These are phyloP conservation scores for Cossypha polioptera DNA, from an alignment of 2,797 vertebrate species.

Conservation along the genomic window DNA sequence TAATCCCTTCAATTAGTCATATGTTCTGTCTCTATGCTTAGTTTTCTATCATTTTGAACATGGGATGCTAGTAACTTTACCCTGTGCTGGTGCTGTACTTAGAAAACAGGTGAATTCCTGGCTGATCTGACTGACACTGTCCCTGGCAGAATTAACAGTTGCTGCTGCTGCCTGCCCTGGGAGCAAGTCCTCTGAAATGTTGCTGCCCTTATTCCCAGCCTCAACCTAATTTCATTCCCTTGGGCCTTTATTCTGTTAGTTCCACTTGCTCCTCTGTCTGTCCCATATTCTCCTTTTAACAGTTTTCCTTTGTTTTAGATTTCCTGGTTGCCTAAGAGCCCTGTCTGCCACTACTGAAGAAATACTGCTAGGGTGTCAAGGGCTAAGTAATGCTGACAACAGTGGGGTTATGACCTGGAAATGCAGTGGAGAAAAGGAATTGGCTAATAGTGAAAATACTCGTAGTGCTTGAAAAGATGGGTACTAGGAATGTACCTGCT, in stretches of 20 bases:
- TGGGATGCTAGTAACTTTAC: neutral
- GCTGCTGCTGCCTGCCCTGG: neutral
- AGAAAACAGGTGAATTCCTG: neutral
- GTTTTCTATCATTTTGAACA: neutral
- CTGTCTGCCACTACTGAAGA: neutral
- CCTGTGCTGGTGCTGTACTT: neutral
- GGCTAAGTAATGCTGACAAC: constrained; percentile 18
- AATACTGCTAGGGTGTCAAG: constrained; percentile 5
- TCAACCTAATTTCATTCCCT: neutral
- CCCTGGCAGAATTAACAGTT: neutral
- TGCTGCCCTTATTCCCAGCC: neutral
- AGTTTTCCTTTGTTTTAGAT: constrained; percentile 25
- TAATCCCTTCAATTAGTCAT: neutral
- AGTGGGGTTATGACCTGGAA: constrained; percentile 32
- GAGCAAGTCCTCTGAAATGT: neutral
- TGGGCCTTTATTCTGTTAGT: neutral
- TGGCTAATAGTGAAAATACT: neutral
- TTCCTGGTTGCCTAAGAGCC: constrained; percentile 6
- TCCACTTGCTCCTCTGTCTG: neutral
- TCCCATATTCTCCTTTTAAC: neutral
- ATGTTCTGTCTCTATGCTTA: neutral
- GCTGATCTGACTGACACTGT: neutral
- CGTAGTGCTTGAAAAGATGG: neutral
- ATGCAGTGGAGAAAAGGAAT: neutral
- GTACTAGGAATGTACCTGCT: neutral